These are phyloP conservation scores for Sebastes aleutianus DNA, from an alignment of 2,797 vertebrate species.

Conservation along the genomic window DNA sequence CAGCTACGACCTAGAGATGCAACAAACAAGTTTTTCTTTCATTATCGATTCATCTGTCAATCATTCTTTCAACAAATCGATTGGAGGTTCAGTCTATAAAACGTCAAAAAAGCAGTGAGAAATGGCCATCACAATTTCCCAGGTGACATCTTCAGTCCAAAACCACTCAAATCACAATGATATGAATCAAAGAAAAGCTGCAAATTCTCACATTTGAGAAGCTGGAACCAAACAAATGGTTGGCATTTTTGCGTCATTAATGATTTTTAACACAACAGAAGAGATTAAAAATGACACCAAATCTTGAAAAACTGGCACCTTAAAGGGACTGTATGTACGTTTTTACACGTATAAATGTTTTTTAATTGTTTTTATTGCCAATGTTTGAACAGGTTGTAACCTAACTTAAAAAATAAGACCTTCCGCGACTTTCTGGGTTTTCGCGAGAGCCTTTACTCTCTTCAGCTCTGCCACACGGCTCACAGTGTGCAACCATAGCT, in stretches of 20 bases:
- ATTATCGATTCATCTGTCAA: not conserved
- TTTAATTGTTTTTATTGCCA: no score
- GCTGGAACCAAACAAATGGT: not conserved
- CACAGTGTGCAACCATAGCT: rapidly evolving
- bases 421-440: no score
- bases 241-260: rapidly evolving
- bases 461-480: no score
- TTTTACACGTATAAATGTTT: no score
- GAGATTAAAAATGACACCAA: not conserved
- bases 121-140: not conserved
- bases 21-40: not conserved
- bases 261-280: not conserved
- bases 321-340: no score
- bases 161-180: not conserved
- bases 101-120: not conserved
- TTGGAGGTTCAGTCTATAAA: not conserved
- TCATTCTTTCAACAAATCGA: not conserved
- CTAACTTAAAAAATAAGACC: no score
- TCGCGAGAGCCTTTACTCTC: no score
- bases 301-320: not conserved
- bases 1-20: not conserved
- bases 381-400: no score
- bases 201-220: not conserved
- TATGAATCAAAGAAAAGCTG: not conserved
- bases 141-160: not conserved